These are phyloP conservation scores for Osedax fenrisi DNA, from an alignment of 2,888 invertebrate genomes.

Conservation along the genomic window DNA sequence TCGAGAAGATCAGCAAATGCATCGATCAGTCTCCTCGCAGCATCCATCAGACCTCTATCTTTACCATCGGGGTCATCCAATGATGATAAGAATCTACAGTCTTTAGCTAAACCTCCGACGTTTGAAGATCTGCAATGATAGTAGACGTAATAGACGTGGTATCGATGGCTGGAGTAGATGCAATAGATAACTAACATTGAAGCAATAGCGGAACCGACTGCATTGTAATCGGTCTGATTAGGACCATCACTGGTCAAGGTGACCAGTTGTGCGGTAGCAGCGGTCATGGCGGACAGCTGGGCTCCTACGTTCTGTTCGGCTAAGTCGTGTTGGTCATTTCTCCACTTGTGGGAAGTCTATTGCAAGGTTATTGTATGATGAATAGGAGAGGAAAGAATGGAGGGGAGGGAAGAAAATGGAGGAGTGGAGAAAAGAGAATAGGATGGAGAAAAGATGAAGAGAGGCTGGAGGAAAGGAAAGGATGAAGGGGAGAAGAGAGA, in stretches of 20 bases:
- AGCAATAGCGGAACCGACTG: constrained; percentile 88
- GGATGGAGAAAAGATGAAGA: background rate
- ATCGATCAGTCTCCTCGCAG: constrained; percentile 76
- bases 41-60: constrained; percentile 75
- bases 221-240: constrained; percentile 77
- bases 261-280: constrained; percentile 91
- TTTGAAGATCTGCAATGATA: constrained; percentile 66
- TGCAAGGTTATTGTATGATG: constrained; percentile 23
- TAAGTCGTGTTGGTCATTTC: constrained; percentile 80
- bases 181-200: constrained; percentile 59
- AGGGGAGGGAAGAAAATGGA: background rate
- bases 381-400: background rate
- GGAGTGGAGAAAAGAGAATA: background rate
- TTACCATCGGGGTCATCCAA: constrained; percentile 69
- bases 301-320: constrained; percentile 90
- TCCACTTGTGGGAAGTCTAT: constrained; percentile 75
- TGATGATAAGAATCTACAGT: constrained; percentile 85
- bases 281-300: constrained; percentile 96
- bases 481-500: background rate
- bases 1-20: constrained; percentile 81
- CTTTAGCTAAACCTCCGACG: constrained; percentile 81
- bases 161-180: no score
- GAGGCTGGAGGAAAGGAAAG: background rate
- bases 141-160: background rate
- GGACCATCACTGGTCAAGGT: constrained; percentile 69